A percentile compares a stretch with the other conserved stretches of the same genome.
Evolutionary conservation across 2,797 vertebrate genomes (phyloP).

Genomic region (Eulemur albifrons): DNA sequence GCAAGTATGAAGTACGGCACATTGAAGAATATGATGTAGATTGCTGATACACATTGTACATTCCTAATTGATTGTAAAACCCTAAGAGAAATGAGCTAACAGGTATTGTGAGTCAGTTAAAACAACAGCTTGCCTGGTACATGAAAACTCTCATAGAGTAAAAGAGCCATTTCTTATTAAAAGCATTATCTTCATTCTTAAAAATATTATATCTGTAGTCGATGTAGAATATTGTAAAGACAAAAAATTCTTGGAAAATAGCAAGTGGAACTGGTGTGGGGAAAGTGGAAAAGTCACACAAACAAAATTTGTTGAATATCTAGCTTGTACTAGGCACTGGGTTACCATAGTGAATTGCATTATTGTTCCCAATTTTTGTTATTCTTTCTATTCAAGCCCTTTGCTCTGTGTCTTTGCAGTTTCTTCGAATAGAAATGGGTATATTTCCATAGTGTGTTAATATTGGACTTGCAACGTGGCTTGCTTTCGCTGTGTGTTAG

Average conservation of each 20-base stretch:
- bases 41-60: neutral
- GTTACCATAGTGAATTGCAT: neutral
- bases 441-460: neutral
- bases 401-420: neutral
- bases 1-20: neutral
- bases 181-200: neutral
- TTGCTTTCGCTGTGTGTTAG: neutral
- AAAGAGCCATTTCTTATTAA: neutral
- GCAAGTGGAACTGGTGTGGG: neutral
- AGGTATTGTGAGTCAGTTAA: neutral
- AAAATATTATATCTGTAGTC: neutral
- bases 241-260: neutral
- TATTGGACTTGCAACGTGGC: neutral
- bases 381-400: neutral
- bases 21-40: neutral
- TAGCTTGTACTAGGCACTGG: neutral
- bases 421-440: neutral
- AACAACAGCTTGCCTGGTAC: neutral
- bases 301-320: neutral
- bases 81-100: neutral
- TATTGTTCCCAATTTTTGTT: neutral
- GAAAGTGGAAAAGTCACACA: neutral
- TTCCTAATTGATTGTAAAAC: slow-evolving; percentile 18
- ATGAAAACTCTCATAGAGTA: neutral
- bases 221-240: neutral